phyloP scores from a whole-genome alignment of 2,888 invertebrate species.

The Aporophyla nigra region DNA sequence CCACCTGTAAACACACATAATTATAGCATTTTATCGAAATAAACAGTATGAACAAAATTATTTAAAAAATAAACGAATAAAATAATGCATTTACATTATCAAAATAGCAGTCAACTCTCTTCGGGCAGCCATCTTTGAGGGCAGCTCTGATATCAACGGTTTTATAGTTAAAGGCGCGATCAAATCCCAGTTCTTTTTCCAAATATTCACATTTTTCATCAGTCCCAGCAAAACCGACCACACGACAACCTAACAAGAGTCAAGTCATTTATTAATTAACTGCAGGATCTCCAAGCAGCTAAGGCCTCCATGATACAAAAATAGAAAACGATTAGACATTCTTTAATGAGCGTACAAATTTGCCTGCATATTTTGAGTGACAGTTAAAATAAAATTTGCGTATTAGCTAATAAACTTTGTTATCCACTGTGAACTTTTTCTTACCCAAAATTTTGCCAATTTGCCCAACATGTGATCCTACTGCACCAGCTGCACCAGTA shows the following conservation, averaged over 20 bases:
- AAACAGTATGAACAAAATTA: neutral
- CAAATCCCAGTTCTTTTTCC: conserved; percentile 92
- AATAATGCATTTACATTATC: conserved; percentile 92
- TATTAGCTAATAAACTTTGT: neutral
- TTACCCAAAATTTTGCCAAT: conserved; percentile 93
- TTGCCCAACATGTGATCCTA: conserved; percentile 95
- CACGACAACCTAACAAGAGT: conserved; percentile 79
- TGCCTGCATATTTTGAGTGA: neutral
- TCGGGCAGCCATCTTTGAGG: conserved; percentile 92
- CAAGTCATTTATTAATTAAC: neutral
- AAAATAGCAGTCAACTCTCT: conserved; percentile 94
- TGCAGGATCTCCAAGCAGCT: neutral
- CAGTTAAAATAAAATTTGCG: neutral
- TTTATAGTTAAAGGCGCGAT: conserved; percentile 94
- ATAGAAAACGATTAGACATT: neutral
- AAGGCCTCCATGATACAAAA: neutral
- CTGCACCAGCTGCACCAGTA: conserved; percentile 94
- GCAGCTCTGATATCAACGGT: conserved; percentile 90
- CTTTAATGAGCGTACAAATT: neutral
- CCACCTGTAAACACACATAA: conserved; percentile 88
- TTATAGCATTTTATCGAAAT: neutral
- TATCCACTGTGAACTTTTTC: conserved; percentile 13
- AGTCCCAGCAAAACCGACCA: conserved; percentile 92
- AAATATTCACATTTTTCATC: conserved; percentile 94
- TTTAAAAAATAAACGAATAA: conserved; percentile 28